Evolutionary conservation across 30 jellyfish, hydroid and myxozoan species (phyloP), one percentile per base, ranked within the genome.

Genomic region (Turritopsis rubra): DNA sequence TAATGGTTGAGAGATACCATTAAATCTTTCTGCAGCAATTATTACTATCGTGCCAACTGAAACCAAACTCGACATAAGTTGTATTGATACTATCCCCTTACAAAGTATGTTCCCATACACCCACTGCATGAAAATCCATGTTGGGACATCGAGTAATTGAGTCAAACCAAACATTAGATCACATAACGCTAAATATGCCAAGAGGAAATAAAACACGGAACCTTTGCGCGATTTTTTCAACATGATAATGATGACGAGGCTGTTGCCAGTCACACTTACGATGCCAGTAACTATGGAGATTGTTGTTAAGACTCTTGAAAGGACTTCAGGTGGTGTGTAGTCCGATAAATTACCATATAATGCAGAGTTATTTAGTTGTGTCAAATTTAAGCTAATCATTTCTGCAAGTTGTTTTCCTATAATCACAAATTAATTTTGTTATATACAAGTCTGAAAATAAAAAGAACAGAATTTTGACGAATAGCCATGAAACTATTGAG

Each of bases 1-100:
- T 78, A 79, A 29, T 79, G 85, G 85, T 8, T 79, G 29, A 20
- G 85, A 28, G 52, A 79, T 79, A 17, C 85, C 85, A 21, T 30
- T 16, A 79, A n/a, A 79, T 23, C 85, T 52, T 41, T 79, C 85
- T 7, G 53, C 53, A 0, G 85, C 85, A 20, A 79, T 79, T 21
- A 79, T 78, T 8, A 79, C 85, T 23, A 79, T 52, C 0, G 79
- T 54, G 4, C 85, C 85, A 20, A 21, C 24, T 19, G 85, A 79
- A 9, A 29, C 85, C 80, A 79, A 74, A 29, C 82, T 74, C 18
- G 65, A 27, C 7, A 21, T 22, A 17, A 74, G 41, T n/a, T 74
- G 82, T 26, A 52, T 7, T 9, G 82, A n/a, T 17, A 52, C 54
- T 13, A 74, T 26, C 9, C 18, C 60, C 41, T 74, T 74, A 74